These are phyloP conservation scores for Acanthosoma haemorrhoidale DNA, from an alignment of 2,888 invertebrate species.

Conservation along the genomic window DNA sequence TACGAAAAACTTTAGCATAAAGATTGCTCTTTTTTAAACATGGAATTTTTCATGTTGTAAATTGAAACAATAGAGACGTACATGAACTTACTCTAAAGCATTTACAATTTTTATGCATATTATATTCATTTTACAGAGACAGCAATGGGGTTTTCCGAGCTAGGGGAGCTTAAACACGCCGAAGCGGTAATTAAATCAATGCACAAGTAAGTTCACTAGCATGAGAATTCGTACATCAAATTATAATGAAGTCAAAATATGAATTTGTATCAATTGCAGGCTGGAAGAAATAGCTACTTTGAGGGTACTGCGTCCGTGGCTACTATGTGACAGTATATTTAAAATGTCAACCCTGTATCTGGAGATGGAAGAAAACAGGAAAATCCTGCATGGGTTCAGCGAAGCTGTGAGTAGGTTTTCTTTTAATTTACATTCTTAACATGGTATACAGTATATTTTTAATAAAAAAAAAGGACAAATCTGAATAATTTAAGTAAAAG, in stretches of 20 bases:
- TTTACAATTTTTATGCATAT: slow-evolving; percentile 5
- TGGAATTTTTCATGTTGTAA: too few relatives aligned
- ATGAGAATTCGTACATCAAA: background rate
- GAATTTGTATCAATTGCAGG: slow-evolving; percentile 41
- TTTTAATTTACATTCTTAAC: too few relatives aligned
- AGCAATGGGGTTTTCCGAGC: slow-evolving; percentile 63
- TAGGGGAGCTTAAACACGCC: slow-evolving; percentile 52
- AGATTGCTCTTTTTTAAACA: too few relatives aligned
- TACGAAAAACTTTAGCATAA: too few relatives aligned
- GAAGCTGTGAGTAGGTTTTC: slow-evolving; percentile 44
- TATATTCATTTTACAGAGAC: slow-evolving; percentile 53
- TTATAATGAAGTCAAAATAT: background rate
- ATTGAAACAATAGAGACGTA: too few relatives aligned
- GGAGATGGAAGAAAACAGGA: slow-evolving; percentile 47
- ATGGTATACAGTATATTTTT: too few relatives aligned
- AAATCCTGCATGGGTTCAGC: slow-evolving; percentile 50
- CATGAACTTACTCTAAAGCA: too few relatives aligned
- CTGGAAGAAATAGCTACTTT: slow-evolving; percentile 45
- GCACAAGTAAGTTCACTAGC: slow-evolving; percentile 46
- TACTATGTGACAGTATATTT: slow-evolving; percentile 58
- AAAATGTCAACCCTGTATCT: slow-evolving; percentile 55
- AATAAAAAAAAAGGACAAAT: too few relatives aligned
- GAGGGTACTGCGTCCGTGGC: slow-evolving; percentile 50
- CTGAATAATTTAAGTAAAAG: too few relatives aligned
- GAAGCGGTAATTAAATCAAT: slow-evolving; percentile 56